Conservation (phyloP, 2,113 vertebrate species). For the Coreoperca whiteheadi region DNA sequence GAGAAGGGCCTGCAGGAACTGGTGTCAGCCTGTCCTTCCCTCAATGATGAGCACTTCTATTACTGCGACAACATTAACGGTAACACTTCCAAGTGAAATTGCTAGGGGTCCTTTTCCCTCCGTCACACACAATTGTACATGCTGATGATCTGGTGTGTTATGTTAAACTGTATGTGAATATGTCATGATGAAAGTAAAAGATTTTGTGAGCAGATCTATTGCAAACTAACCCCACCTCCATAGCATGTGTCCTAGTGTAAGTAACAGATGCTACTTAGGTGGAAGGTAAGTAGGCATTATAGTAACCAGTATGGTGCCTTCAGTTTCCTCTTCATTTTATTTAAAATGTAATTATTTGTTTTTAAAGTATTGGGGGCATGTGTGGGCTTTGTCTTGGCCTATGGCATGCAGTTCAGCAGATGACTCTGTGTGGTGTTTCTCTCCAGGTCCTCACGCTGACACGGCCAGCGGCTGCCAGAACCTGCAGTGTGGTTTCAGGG, state of each 20-base stretch:
- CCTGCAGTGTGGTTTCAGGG: slow-evolving; percentile 99
- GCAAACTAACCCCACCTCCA: slow-evolving; percentile 54
- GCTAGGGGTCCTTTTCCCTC: background rate
- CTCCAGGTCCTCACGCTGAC: slow-evolving; percentile 95
- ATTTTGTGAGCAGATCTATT: slow-evolving; percentile 1
- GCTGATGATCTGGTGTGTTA: background rate
- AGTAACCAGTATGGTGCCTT: slow-evolving; percentile 20
- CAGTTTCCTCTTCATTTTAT: background rate
- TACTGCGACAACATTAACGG: slow-evolving; percentile 99
- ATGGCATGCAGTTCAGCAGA: background rate
- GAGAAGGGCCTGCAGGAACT: slow-evolving; percentile 94
- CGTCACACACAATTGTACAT: background rate
- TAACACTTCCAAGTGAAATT: slow-evolving; percentile 81
- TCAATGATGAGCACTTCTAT: slow-evolving; percentile 98
- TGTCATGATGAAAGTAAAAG: slow-evolving; percentile 3
- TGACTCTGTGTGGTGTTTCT: slow-evolving; percentile 67
- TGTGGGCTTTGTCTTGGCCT: background rate
- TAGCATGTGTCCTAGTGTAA: slow-evolving; percentile 63
- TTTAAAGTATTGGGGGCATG: background rate
- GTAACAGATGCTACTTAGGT: slow-evolving; percentile 59
- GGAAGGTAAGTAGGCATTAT: slow-evolving; percentile 70
- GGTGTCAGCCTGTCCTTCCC: slow-evolving; percentile 92
- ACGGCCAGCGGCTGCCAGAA: slow-evolving; percentile 99
- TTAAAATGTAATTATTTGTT: background rate
- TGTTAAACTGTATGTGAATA: slow-evolving; percentile 8